Evolutionary conservation across 2,888 invertebrate genomes (phyloP).

Genomic region (Cantharis nigra): DNA sequence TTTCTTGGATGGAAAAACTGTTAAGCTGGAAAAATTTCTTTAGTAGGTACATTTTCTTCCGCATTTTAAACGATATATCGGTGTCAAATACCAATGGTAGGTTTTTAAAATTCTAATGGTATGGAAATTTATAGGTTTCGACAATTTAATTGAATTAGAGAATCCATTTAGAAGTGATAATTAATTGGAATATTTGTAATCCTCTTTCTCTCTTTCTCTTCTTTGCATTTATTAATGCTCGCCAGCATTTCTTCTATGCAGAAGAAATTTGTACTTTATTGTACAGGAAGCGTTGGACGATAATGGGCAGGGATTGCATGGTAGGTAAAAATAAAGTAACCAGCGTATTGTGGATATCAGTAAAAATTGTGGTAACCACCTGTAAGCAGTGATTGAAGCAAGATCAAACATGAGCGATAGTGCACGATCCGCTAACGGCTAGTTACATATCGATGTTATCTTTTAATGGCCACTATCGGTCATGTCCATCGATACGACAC

Average conservation of each 20-base stretch:
- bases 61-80: not conserved
- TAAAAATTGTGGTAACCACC: slow-evolving; percentile 23
- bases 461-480: slow-evolving; percentile 41
- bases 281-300: slow-evolving; percentile 20
- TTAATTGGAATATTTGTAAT: slow-evolving; percentile 12
- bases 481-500: slow-evolving; percentile 43
- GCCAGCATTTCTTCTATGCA: not conserved
- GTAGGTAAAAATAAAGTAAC: not conserved
- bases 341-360: slow-evolving; percentile 3
- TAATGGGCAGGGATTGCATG: slow-evolving; percentile 10
- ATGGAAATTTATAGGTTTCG: not conserved
- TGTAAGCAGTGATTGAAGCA: slow-evolving; percentile 39
- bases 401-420: slow-evolving; percentile 47
- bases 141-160: not conserved
- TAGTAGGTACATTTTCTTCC: not conserved
- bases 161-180: not conserved
- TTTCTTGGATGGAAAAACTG: not conserved
- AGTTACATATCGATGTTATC: slow-evolving; percentile 43
- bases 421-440: slow-evolving; percentile 45
- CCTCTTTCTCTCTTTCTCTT: not conserved
- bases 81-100: not conserved
- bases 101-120: not conserved
- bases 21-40: not conserved
- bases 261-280: slow-evolving; percentile 11
- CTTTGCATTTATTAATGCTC: slow-evolving; percentile 3